These are phyloP conservation scores for Nemotelus pantherinus DNA, from an alignment of 2,888 invertebrate genomes.

Conservation along the genomic window DNA sequence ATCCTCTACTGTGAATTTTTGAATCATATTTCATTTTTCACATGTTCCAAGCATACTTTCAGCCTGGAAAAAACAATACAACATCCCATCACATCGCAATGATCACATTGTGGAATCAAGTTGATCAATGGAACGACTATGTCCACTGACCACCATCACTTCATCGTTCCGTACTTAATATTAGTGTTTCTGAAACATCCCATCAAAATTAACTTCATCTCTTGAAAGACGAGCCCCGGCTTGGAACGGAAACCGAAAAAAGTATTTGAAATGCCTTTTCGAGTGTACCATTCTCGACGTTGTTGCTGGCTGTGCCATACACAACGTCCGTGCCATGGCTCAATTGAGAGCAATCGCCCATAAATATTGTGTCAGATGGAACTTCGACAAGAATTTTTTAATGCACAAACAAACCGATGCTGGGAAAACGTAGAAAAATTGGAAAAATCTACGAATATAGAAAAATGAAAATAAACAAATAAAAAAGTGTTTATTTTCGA, in stretches of 20 bases:
- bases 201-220: constrained; percentile 27
- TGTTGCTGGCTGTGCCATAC: not conserved
- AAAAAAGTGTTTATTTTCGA: constrained; percentile 32
- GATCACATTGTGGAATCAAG: too few species aligned
- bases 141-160: too few species aligned
- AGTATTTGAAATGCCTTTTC: constrained; percentile 14
- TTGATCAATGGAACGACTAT: too few species aligned
- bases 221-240: constrained; percentile 11
- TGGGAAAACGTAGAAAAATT: not conserved
- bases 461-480: constrained; percentile 20
- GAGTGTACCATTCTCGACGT: not conserved
- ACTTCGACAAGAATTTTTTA: constrained; percentile 6
- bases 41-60: too few species aligned
- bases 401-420: constrained; percentile 8
- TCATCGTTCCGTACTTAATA: not conserved
- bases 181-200: constrained; percentile 25
- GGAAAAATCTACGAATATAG: not conserved
- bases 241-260: not conserved
- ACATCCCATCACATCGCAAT: too few species aligned
- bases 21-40: too few species aligned
- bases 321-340: not conserved
- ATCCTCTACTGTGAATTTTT: too few species aligned
- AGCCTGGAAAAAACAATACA: too few species aligned
- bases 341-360: not conserved
- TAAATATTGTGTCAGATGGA: constrained; percentile 35